Evolutionary conservation across 1,140 invertebrate genomes (phyloP).

Genomic region (Bombus difficillimus): DNA sequence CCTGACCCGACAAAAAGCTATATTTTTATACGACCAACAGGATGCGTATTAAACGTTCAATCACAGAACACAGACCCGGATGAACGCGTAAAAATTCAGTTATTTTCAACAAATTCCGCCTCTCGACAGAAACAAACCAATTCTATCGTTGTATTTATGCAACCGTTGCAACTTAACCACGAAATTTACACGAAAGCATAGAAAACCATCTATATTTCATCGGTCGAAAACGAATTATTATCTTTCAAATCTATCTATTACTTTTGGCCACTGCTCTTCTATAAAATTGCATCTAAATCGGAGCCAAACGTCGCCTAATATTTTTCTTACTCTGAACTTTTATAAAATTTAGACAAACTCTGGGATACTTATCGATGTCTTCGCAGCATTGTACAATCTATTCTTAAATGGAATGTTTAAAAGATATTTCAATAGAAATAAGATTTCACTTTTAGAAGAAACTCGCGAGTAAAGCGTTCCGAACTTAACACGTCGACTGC

Average conservation of each 20-base stretch:
- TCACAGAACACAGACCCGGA: not conserved
- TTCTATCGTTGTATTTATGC: not conserved
- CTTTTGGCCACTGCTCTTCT: not conserved
- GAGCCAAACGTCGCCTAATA: not conserved
- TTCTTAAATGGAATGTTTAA: not conserved
- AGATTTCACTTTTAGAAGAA: not conserved
- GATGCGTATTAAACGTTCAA: constrained; percentile 4
- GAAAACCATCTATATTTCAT: not conserved
- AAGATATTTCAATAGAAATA: not conserved
- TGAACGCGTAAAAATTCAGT: not conserved
- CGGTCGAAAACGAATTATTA: not conserved
- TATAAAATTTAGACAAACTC: not conserved
- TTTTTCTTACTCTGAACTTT: not conserved
- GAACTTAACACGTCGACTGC: too few relatives aligned
- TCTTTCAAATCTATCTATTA: not conserved
- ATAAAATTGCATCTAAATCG: too few relatives aligned
- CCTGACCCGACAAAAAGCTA: not conserved
- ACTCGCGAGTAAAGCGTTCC: not conserved
- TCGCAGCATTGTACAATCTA: too few relatives aligned
- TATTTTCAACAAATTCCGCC: not conserved
- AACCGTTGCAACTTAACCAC: not conserved
- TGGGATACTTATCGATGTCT: not conserved
- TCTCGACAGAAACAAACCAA: not conserved
- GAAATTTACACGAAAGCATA: not conserved
- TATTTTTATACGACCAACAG: not conserved